Base-by-base conservation (phyloP, 2,797 vertebrate genomes). In the Margarornis squamiger region DNA sequence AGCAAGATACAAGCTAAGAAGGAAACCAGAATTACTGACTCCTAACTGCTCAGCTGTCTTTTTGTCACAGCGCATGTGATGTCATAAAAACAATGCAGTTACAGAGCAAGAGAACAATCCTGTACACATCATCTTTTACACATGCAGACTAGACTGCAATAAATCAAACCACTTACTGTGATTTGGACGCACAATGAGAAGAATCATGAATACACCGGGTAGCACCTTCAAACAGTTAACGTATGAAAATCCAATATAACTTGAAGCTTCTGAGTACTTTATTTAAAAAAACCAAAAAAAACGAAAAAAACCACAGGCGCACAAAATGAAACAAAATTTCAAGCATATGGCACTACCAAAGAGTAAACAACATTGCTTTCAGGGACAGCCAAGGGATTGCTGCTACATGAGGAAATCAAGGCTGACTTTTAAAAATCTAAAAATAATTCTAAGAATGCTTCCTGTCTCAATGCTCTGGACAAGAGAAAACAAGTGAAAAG, bases 361-460 rank as follows among this genome's bases (percentile, higher is more conserved):
- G 59, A 85, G 36, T 41, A 82, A 93, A 73, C 46, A 81, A 22
- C 58, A 77, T 12, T 84, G 7, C 70, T 85, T 95, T 76, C 80
- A 94, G 68, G 72, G 32, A 71, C 66, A 66, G 83, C 48, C 57
- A 71, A 91, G 43, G 59, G 63, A 88, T 85, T 95, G 86, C 57
- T 54, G 45, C 46, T 70, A 84, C 30, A 77, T 20, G 67, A 92
- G 81, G 88, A 97, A 97, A 95, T 68, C 80, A 95, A 92, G 89
- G 75, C 22, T 77, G 72, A 92, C 81, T 67, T 87, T 66, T 66
- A 72, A 89, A 94, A 85, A 68, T 90, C 92, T 89, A 73, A 90
- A 97, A 96, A 96, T 96, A 95, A 92, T 91, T 92, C 72, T 81
- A 95, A 92, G 89, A 95, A 90, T 93, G 72, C 59, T 96, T 95